Percentiles rank a stretch among this genome's conserved stretches.
Conservation (phyloP, 2,113 vertebrate genomes). For the Erythrocercus mccallii region DNA sequence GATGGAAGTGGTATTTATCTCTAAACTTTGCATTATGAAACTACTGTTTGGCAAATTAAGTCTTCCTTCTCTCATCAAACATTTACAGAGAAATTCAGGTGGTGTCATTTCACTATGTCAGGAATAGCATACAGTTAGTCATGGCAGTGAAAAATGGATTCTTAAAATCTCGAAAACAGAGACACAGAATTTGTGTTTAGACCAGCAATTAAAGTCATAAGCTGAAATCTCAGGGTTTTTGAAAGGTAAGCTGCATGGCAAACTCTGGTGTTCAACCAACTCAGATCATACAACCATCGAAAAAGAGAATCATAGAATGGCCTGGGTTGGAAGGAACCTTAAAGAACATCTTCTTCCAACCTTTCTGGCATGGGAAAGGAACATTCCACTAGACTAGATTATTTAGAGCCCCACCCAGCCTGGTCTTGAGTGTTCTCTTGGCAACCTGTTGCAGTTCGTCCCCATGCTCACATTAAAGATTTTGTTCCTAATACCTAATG, state of each 20-base stretch:
- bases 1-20: conserved; percentile 57
- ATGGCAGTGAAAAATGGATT: not conserved
- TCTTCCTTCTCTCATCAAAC: not conserved
- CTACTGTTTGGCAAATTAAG: not conserved
- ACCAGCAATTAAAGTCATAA: not conserved
- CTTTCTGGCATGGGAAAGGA: not conserved
- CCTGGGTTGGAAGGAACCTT: not conserved
- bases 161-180: not conserved
- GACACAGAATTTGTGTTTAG: not conserved
- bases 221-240: not conserved
- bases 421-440: not conserved
- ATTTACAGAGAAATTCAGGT: not conserved
- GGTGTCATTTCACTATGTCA: not conserved
- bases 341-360: not conserved
- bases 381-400: not conserved
- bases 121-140: not conserved
- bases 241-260: not conserved
- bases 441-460: not conserved
- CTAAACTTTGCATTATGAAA: conserved; percentile 45
- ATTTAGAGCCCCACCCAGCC: not conserved
- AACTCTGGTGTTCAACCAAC: not conserved
- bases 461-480: not conserved
- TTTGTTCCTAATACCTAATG: not conserved
- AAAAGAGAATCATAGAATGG: not conserved
- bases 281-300: not conserved